Evolutionary conservation across 2,113 vertebrate species (phyloP).

Genomic region (Hemibates koningsi): DNA sequence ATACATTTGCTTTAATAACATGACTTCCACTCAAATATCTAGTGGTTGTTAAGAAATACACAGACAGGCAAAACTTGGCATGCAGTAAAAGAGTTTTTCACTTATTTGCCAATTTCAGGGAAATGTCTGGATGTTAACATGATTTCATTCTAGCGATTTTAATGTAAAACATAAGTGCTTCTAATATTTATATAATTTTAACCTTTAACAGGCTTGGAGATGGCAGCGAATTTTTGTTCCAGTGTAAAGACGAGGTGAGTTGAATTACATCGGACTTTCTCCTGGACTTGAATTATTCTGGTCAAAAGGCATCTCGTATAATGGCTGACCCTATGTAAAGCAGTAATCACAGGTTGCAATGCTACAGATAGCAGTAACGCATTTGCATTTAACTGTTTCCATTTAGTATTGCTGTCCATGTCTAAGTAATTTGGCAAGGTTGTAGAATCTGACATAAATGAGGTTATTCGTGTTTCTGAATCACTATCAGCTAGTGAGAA

Average conservation of each 20-base stretch:
- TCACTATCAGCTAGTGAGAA: not conserved
- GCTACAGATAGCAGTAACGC: not conserved
- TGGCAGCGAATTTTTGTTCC: conserved; percentile 92
- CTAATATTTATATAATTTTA: not conserved
- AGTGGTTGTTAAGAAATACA: not conserved
- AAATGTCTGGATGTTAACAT: not conserved
- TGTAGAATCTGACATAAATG: not conserved
- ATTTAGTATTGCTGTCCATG: not conserved
- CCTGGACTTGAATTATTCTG: not conserved
- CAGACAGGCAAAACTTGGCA: not conserved
- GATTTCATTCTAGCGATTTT: not conserved
- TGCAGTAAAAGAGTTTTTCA: not conserved
- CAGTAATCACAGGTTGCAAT: not conserved
- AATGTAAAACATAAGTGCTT: not conserved
- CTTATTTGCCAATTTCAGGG: not conserved
- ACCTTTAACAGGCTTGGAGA: conserved; percentile 79
- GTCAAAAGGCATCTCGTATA: not conserved
- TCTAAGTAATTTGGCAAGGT: not conserved
- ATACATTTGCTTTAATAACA: not conserved
- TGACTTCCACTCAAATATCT: not conserved
- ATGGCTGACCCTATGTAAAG: not conserved
- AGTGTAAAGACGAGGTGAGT: conserved; percentile 93
- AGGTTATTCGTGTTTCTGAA: not conserved
- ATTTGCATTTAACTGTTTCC: not conserved
- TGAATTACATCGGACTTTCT: not conserved